These are phyloP conservation scores for Lordiphosa andalusiaca DNA, from an alignment of 2,888 invertebrate genomes.

Conservation along the genomic window DNA sequence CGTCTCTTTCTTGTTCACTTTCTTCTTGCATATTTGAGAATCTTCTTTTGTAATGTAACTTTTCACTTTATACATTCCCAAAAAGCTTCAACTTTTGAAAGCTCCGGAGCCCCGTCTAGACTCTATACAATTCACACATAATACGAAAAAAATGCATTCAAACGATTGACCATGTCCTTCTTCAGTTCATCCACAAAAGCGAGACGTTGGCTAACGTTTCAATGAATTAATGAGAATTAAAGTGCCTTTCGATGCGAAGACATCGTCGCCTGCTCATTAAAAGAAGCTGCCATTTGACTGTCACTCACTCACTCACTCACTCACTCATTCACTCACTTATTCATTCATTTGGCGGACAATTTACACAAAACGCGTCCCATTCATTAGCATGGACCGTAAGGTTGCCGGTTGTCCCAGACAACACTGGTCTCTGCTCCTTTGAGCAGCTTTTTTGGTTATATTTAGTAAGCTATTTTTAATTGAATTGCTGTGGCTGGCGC, in stretches of 20 bases:
- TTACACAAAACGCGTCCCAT: slow-evolving; percentile 65
- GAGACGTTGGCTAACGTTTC: slow-evolving; percentile 42
- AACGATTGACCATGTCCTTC: slow-evolving; percentile 30
- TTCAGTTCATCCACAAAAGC: slow-evolving; percentile 4
- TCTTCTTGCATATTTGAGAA: no score
- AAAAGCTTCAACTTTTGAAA: no score
- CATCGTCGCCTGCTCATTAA: slow-evolving; percentile 52
- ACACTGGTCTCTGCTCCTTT: slow-evolving; percentile 28
- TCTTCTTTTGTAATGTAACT: no score
- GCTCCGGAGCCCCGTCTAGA: no score
- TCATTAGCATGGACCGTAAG: slow-evolving; percentile 56
- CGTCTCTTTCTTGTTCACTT: no score
- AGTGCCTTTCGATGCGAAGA: slow-evolving; percentile 17
- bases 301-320: slow-evolving; percentile 64
- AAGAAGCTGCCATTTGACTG: slow-evolving; percentile 64
- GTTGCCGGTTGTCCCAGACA: slow-evolving; percentile 29
- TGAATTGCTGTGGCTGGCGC: slow-evolving; percentile 31
- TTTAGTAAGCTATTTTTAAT: slow-evolving; percentile 52
- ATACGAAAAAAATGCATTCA: slow-evolving; percentile 9
- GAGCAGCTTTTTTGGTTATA: slow-evolving; percentile 27
- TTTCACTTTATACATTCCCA: no score
- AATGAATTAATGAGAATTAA: slow-evolving; percentile 46
- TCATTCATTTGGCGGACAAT: slow-evolving; percentile 57
- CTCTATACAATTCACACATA: neutral
- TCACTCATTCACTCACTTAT: slow-evolving; percentile 57